Percentiles rank a stretch among this genome's conserved stretches.
Conservation (phyloP, 2,113 vertebrate species). For the Manacus vitellinus region DNA sequence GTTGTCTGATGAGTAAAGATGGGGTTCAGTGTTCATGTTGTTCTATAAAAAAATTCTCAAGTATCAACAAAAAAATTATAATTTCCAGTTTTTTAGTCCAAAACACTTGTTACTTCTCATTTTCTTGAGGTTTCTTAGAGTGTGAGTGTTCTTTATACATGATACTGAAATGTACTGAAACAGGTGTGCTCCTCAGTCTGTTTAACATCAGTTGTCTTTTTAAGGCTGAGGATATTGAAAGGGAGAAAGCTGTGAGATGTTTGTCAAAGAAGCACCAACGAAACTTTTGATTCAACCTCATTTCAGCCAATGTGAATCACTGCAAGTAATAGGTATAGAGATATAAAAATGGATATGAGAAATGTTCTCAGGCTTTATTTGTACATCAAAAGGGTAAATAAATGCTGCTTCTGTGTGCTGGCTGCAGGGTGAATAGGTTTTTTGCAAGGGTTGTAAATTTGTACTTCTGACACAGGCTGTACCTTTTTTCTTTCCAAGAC, state of each 20-base stretch:
- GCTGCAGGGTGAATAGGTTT: background rate
- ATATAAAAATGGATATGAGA: background rate
- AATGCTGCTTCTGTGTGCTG: background rate
- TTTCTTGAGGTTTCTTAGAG: background rate
- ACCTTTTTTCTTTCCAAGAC: background rate
- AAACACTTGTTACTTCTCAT: background rate
- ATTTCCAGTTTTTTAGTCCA: background rate
- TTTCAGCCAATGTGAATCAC: background rate
- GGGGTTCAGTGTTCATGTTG: background rate
- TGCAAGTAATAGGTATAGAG: background rate
- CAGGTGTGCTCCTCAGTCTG: background rate
- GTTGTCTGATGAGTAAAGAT: background rate
- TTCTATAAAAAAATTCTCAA: background rate
- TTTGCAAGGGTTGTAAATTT: background rate
- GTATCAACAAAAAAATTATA: background rate
- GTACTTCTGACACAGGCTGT: background rate
- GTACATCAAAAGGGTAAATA: background rate
- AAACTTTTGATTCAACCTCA: background rate
- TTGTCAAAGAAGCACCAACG: background rate
- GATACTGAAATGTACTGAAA: background rate
- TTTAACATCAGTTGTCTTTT: background rate
- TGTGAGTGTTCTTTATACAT: background rate
- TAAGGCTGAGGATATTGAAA: background rate
- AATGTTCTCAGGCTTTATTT: background rate
- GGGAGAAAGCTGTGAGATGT: background rate